Percentiles rank a stretch among this genome's conserved stretches.
Evolutionary conservation across 1,140 invertebrate genomes (phyloP).

Genomic region (Babylonia areolata): DNA sequence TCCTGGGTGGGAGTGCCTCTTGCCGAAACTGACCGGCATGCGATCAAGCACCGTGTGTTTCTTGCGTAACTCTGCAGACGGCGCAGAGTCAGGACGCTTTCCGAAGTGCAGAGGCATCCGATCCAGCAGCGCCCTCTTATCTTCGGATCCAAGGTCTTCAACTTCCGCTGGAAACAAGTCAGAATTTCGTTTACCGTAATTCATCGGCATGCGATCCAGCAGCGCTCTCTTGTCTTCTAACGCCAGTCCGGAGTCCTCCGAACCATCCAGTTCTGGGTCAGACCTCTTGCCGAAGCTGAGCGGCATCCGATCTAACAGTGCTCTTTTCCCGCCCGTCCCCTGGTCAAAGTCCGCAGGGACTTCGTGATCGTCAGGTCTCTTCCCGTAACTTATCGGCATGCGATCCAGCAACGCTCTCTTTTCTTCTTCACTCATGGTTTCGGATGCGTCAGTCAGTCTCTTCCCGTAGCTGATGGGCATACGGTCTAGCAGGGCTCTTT

Average conservation of each 20-base stretch:
- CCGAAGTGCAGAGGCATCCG: constrained; percentile 2
- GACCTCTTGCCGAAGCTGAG: neutral
- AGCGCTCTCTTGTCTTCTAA: neutral
- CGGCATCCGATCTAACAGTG: neutral
- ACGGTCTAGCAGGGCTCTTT: constrained; percentile 7
- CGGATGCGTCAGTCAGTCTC: neutral
- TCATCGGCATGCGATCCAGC: neutral
- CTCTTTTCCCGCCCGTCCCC: neutral
- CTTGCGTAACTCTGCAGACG: no score
- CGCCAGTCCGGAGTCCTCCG: neutral
- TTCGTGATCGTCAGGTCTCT: neutral
- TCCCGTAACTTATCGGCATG: neutral
- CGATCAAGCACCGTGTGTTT: neutral
- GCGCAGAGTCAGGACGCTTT: neutral
- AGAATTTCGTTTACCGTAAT: neutral
- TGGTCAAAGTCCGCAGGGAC: no score
- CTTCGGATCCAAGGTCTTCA: neutral
- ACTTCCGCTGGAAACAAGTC: neutral
- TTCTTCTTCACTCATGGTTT: neutral
- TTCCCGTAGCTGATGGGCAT: constrained; percentile 22
- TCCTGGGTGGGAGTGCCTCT: neutral
- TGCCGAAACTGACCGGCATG: constrained; percentile 10
- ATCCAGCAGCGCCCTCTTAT: neutral
- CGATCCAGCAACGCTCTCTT: constrained; percentile 4
- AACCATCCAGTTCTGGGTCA: neutral